These are phyloP conservation scores for Piscicola geometra DNA, from an alignment of 2,888 invertebrate species.

Conservation along the genomic window DNA sequence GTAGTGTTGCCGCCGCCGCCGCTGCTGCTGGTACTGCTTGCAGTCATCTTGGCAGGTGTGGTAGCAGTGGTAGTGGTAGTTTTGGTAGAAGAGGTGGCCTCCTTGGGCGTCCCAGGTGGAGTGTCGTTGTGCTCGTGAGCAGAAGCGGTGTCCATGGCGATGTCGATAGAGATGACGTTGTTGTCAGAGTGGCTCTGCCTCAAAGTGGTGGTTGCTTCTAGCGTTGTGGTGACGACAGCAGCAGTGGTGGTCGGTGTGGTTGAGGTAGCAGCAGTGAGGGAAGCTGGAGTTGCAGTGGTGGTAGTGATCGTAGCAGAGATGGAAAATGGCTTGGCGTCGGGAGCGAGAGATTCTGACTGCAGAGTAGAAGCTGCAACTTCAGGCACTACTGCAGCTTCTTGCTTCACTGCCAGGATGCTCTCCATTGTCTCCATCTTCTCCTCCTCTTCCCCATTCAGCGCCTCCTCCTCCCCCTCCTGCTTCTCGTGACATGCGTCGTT, in stretches of 20 bases:
- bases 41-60: slow-evolving; percentile 45
- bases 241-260: background rate
- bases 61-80: slow-evolving; percentile 2
- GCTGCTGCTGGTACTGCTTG: no score
- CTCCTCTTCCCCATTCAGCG: background rate
- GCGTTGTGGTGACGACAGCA: slow-evolving; percentile 13
- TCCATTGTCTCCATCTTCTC: background rate
- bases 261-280: background rate
- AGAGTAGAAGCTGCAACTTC: no score
- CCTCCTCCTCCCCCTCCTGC: no score
- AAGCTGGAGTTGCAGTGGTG: background rate
- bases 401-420: background rate
- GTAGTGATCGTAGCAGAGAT: background rate
- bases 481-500: slow-evolving; percentile 12
- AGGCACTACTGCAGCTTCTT: no score
- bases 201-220: background rate
- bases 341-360: no score
- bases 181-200: background rate
- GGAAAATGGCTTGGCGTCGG: no score
- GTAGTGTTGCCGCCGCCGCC: no score
- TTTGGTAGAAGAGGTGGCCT: background rate
- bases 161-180: background rate
- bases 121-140: background rate
- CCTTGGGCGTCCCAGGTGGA: background rate
- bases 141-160: background rate